A percentile compares a stretch with the other conserved stretches of the same genome.
phyloP scores from a whole-genome alignment of 2,888 invertebrate genomes.

The Drosophila sordidula region DNA sequence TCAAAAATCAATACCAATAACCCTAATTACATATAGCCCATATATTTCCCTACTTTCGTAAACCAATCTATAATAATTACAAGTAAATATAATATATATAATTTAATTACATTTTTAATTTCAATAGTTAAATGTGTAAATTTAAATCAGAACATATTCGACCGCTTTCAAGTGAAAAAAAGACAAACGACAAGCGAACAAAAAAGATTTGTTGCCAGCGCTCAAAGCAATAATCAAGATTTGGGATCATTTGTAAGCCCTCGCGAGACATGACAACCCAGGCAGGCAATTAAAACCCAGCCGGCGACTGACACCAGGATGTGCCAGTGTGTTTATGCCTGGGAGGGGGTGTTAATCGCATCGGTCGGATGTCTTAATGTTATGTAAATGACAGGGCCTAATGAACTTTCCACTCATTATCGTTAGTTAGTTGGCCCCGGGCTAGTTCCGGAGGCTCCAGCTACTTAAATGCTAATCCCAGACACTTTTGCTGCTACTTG shows the following conservation, averaged over 20 bases:
- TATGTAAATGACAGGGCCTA: slow-evolving; percentile 80
- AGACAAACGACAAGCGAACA: background rate
- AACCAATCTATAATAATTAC: too few relatives aligned
- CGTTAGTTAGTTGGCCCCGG: slow-evolving; percentile 68
- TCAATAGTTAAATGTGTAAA: too few relatives aligned
- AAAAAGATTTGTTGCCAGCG: background rate
- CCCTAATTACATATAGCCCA: too few relatives aligned
- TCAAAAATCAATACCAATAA: too few relatives aligned
- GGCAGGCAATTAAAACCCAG: slow-evolving; percentile 33
- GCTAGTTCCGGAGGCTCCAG: slow-evolving; percentile 46
- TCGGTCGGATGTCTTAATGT: slow-evolving; percentile 72
- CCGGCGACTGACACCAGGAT: slow-evolving; percentile 18
- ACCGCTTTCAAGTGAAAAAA: background rate
- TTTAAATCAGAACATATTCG: too few relatives aligned
- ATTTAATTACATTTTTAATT: too few relatives aligned
- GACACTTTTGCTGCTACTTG: slow-evolving; percentile 62
- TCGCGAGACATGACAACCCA: slow-evolving; percentile 38
- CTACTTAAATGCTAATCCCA: slow-evolving; percentile 74
- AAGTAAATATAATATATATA: too few relatives aligned
- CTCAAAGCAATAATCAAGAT: background rate
- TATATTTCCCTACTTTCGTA: too few relatives aligned
- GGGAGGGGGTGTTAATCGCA: slow-evolving; percentile 36
- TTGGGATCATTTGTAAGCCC: background rate
- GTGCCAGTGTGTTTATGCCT: slow-evolving; percentile 39
- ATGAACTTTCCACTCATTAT: slow-evolving; percentile 81